Percentiles rank a stretch among this genome's conserved stretches.
Evolutionary conservation across 2,888 invertebrate genomes (phyloP).

Genomic region (Hydrotaea diabolus): DNA sequence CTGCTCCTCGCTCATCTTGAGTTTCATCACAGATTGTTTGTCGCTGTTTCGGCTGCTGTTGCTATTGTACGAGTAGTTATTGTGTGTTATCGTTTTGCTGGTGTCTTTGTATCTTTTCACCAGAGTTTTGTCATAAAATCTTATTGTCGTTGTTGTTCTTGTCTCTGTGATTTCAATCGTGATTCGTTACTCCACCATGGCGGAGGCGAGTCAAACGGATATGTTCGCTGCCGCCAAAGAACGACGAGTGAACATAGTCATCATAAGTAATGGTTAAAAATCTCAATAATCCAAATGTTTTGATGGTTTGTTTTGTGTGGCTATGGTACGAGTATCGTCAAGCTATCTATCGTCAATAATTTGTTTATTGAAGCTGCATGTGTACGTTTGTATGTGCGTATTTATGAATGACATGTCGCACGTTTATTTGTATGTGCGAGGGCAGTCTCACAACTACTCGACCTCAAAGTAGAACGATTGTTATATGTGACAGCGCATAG

Average conservation of each 20-base stretch:
- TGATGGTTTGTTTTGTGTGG: slow-evolving; percentile 51
- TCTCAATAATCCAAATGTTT: slow-evolving; percentile 53
- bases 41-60: neutral
- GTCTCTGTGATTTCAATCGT: slow-evolving; percentile 12
- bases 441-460: too few species aligned
- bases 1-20: too few species aligned
- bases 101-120: slow-evolving; percentile 6
- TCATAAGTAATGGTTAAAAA: slow-evolving; percentile 36
- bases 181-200: neutral
- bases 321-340: slow-evolving; percentile 8
- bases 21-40: neutral
- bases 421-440: too few species aligned
- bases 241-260: slow-evolving; percentile 10
- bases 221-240: neutral
- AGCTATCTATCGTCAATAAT: slow-evolving; percentile 23
- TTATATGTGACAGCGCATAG: too few species aligned
- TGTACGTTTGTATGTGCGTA: neutral
- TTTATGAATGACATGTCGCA: neutral
- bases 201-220: neutral
- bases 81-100: slow-evolving; percentile 8
- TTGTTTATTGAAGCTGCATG: slow-evolving; percentile 8
- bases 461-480: too few species aligned
- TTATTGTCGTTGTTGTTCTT: slow-evolving; percentile 41
- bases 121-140: slow-evolving; percentile 28
- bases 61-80: slow-evolving; percentile 28